Conservation (phyloP, 2,113 vertebrate species). For the Ciconia stormi region DNA sequence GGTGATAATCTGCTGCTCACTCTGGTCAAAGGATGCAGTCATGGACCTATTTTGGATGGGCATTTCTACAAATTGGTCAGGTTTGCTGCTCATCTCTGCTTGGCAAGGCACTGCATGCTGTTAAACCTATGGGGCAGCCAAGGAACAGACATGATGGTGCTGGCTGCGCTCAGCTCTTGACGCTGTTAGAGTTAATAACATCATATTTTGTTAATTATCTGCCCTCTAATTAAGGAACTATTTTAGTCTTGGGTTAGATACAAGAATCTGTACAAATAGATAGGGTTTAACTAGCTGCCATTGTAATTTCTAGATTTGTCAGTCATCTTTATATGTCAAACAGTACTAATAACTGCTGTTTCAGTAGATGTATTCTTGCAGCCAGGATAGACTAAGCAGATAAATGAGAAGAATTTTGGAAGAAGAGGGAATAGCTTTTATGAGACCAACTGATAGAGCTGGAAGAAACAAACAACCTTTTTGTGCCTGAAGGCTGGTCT, state of each 20-base stretch:
- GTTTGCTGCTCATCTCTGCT: neutral
- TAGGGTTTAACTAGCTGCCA: slow-evolving; percentile 4
- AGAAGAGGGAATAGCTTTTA: slow-evolving; percentile 23
- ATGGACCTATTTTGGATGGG: neutral
- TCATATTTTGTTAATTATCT: neutral
- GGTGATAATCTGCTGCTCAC: neutral
- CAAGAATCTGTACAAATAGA: slow-evolving; percentile 23
- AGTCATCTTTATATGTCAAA: neutral
- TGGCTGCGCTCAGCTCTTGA: neutral
- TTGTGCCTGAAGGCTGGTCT: slow-evolving; percentile 35
- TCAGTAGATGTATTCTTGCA: neutral
- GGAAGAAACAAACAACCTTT: slow-evolving; percentile 45
- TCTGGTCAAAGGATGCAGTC: neutral
- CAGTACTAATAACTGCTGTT: slow-evolving; percentile 18
- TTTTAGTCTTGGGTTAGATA: slow-evolving; percentile 9
- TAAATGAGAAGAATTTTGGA: slow-evolving; percentile 33
- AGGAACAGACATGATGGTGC: neutral
- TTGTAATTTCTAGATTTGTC: slow-evolving; percentile 8
- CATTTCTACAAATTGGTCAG: neutral
- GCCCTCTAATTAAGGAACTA: neutral
- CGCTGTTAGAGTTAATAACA: neutral
- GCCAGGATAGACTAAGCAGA: neutral
- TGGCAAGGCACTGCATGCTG: accelerated
- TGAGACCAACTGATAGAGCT: slow-evolving; percentile 32
- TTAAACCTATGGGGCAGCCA: neutral